Conservation (phyloP, 2,797 vertebrate genomes). For the Periophthalmus magnuspinnatus region DNA sequence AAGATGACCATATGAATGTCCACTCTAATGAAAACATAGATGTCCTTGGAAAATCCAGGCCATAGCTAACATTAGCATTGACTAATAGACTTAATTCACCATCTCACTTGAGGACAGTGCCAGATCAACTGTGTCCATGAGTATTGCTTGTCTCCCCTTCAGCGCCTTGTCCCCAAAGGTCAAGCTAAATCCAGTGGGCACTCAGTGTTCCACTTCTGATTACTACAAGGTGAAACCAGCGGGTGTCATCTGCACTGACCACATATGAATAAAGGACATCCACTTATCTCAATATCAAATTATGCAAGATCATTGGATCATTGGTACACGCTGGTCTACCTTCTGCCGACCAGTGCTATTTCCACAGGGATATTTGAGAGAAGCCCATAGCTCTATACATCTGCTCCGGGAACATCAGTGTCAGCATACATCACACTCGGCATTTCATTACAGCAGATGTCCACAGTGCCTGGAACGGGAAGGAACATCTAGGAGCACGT, state of each 20-base stretch:
- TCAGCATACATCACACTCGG: conserved; percentile 22
- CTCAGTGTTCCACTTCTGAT: conserved; percentile 42
- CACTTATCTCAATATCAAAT: conserved; percentile 62
- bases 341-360: conserved; percentile 32
- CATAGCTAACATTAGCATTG: not conserved
- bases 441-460: conserved; percentile 33
- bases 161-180: conserved; percentile 46
- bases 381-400: conserved; percentile 10
- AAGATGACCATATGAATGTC: too few relatives aligned
- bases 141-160: conserved; percentile 27
- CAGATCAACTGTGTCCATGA: conserved; percentile 32
- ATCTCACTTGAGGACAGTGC: not conserved
- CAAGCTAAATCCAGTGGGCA: conserved; percentile 57
- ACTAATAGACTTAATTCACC: not conserved
- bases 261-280: conserved; percentile 46
- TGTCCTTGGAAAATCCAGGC: not conserved
- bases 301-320: conserved; percentile 45
- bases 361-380: conserved; percentile 16
- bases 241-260: not conserved
- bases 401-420: conserved; percentile 31
- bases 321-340: conserved; percentile 55
- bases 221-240: conserved; percentile 47
- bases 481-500: conserved; percentile 1
- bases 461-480: conserved; percentile 17
- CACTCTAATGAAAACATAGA: not conserved